phyloP scores from a whole-genome alignment of 2,797 vertebrate species.

The Gambusia yucatana region DNA sequence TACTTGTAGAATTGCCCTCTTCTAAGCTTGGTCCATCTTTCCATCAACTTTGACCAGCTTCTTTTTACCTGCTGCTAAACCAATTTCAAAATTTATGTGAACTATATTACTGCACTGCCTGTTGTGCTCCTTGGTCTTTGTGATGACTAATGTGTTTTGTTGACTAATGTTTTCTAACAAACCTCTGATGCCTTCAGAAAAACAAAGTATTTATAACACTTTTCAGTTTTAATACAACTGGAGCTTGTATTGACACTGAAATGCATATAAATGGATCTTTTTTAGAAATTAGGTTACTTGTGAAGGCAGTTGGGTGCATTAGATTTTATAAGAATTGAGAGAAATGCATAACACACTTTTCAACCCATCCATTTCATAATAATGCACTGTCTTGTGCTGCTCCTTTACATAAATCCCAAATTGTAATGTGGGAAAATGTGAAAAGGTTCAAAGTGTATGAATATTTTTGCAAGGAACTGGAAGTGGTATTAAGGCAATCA shows the following conservation, averaged over 20 bases:
- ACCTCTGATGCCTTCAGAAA: not conserved
- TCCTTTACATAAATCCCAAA: not conserved
- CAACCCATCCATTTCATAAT: not conserved
- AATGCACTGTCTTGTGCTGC: not conserved
- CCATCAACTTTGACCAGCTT: too few species aligned
- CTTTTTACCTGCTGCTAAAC: not conserved
- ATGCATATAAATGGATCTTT: not conserved
- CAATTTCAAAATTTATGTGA: not conserved
- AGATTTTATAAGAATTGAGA: not conserved
- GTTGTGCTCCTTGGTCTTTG: not conserved
- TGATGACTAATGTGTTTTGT: not conserved
- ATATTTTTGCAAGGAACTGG: not conserved
- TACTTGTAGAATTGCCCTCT: not conserved
- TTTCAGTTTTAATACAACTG: too few species aligned
- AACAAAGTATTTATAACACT: not conserved
- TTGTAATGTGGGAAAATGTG: not conserved
- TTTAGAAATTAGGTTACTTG: not conserved
- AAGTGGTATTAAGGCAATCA: constrained; percentile 8
- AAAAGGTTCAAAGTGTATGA: not conserved
- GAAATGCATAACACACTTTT: not conserved
- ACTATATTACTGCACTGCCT: not conserved
- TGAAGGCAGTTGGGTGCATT: not conserved
- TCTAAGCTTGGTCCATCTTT: not conserved
- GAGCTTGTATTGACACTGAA: not conserved
- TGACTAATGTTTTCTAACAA: not conserved